A percentile compares a stretch with the other conserved stretches of the same genome.
Evolutionary conservation across 2,888 invertebrate species (phyloP).

Genomic region (Drosophila tanythrix): DNA sequence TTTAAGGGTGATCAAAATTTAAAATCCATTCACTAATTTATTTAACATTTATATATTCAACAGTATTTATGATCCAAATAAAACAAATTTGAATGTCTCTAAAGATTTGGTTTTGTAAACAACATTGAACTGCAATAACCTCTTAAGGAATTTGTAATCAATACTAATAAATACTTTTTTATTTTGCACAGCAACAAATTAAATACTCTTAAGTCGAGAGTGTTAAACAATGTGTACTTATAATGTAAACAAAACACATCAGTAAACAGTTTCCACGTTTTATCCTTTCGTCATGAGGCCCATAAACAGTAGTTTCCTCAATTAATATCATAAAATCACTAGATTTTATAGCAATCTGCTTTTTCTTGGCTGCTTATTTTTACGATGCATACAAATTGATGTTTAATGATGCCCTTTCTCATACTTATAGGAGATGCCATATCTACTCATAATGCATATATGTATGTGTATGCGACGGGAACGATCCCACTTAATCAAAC

Average conservation of each 20-base stretch:
- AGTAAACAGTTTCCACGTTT: not conserved
- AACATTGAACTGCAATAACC: constrained; percentile 11
- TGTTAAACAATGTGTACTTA: not conserved
- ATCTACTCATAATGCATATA: constrained; percentile 41
- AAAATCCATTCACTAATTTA: constrained; percentile 1
- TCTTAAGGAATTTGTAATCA: constrained; percentile 1
- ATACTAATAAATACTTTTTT: not conserved
- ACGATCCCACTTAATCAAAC: constrained; percentile 75
- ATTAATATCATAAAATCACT: constrained; percentile 47
- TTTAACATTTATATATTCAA: constrained; percentile 6
- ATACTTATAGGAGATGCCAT: constrained; percentile 6
- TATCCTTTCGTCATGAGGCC: constrained; percentile 20
- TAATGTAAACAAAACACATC: not conserved
- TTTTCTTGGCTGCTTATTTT: constrained; percentile 24
- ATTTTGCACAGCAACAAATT: not conserved
- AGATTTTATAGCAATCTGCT: constrained; percentile 34
- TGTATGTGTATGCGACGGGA: constrained; percentile 14
- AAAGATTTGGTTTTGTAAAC: not conserved
- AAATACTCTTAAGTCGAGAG: not conserved
- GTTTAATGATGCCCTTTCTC: constrained; percentile 56
- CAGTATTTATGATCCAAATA: not conserved
- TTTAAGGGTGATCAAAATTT: not conserved
- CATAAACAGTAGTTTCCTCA: constrained; percentile 51
- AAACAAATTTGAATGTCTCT: not conserved
- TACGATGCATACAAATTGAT: constrained; percentile 65